Conservation (phyloP, 2,797 vertebrate genomes). For the Scolopax bukidnonensis region DNA sequence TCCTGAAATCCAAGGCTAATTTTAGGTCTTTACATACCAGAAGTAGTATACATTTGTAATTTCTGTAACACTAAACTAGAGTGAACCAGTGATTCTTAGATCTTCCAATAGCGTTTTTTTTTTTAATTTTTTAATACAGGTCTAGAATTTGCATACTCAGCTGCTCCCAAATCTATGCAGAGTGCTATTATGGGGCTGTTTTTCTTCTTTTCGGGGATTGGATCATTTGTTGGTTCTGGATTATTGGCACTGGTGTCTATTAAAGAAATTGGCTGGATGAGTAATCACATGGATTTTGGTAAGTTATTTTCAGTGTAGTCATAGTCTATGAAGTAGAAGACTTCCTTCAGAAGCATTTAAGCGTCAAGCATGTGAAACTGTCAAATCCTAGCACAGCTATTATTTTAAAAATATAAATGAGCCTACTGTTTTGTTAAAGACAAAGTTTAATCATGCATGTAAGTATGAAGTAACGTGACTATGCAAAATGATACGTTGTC, state of each 20-base stretch:
- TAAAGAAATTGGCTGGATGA: slow-evolving; percentile 95
- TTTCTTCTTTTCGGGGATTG: slow-evolving; percentile 97
- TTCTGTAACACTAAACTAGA: not conserved
- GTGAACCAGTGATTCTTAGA: not conserved
- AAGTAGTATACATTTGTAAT: not conserved
- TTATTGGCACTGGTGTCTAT: slow-evolving; percentile 91
- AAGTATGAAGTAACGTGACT: not conserved
- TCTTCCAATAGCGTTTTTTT: not conserved
- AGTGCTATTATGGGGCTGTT: slow-evolving; percentile 98
- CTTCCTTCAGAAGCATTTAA: not conserved
- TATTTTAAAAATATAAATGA: not conserved
- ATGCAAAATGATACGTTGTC: not conserved
- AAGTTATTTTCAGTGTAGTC: slow-evolving; percentile 59
- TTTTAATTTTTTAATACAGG: slow-evolving; percentile 76
- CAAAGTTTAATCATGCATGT: not conserved
- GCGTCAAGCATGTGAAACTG: not conserved
- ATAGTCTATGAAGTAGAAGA: not conserved
- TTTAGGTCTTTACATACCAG: not conserved
- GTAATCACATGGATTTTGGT: slow-evolving; percentile 93
- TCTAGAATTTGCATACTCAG: slow-evolving; percentile 96
- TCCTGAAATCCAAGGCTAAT: not conserved
- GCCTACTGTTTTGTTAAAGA: not conserved
- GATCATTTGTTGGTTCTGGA: slow-evolving; percentile 95
- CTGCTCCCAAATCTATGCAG: slow-evolving; percentile 97
- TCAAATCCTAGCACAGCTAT: not conserved